These are phyloP conservation scores for Cyrtorhinus lividipennis DNA, from an alignment of 1,140 invertebrate genomes.

Conservation along the genomic window DNA sequence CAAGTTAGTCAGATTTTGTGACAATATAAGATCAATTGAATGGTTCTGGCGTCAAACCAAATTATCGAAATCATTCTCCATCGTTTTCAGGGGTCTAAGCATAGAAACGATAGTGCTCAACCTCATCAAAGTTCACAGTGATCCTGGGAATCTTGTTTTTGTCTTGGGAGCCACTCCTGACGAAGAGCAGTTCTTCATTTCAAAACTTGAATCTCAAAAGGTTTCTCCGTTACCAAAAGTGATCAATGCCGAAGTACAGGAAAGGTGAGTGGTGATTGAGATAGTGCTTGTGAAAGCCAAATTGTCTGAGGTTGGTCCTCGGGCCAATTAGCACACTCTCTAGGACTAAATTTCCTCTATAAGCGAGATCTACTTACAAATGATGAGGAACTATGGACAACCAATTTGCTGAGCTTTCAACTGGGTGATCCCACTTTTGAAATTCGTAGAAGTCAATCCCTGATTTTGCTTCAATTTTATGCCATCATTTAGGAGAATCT, in stretches of 20 bases:
- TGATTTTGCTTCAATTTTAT: too few relatives aligned
- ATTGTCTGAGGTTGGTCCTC: not conserved
- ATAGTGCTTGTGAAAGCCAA: not conserved
- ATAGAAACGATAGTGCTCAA: slow-evolving; percentile 68
- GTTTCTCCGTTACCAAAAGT: slow-evolving; percentile 39
- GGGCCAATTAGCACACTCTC: not conserved
- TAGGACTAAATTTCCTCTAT: too few relatives aligned
- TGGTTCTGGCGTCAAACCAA: not conserved
- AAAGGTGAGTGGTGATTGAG: slow-evolving; percentile 28
- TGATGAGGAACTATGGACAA: too few relatives aligned
- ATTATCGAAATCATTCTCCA: not conserved
- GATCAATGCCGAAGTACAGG: slow-evolving; percentile 42
- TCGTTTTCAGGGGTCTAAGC: slow-evolving; percentile 69
- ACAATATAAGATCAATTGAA: too few relatives aligned
- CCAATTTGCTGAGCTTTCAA: too few relatives aligned
- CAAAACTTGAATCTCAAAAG: slow-evolving; percentile 46
- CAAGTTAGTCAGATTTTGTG: slow-evolving; percentile 56
- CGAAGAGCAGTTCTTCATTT: slow-evolving; percentile 75
- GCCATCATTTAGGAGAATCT: too few relatives aligned
- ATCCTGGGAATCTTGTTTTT: slow-evolving; percentile 77
- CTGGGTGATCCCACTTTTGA: too few relatives aligned
- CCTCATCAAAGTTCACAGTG: slow-evolving; percentile 70
- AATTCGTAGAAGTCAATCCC: too few relatives aligned
- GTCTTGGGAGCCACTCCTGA: slow-evolving; percentile 64
- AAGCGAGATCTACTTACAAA: too few relatives aligned